Base-by-base conservation (phyloP, 2,797 vertebrate species). In the Manis crassicaudata region DNA sequence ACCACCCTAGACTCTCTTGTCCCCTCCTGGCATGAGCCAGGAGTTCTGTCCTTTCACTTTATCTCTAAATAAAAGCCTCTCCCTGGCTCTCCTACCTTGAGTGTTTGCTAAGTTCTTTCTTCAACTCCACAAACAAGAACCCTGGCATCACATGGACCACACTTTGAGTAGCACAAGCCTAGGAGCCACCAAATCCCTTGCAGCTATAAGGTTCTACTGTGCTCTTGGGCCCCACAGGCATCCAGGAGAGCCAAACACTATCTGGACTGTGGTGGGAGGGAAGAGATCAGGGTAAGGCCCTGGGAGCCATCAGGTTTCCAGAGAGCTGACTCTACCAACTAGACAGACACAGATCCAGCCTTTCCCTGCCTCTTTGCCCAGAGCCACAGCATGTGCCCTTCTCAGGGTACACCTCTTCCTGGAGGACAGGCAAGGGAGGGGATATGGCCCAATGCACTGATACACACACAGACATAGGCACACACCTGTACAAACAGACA, bases 341-440 rank as follows among this genome's bases (percentile, higher is more conserved):
- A 3, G n/a, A 54, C 4, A 9, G 81, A 60, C 8, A 9, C 5
- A 68, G 52, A 79, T 40, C 37, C 20, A 85, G 73, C 37, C 4
- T 8, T 32, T 1, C 2, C 25, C 14, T 16, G 4, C 0, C 12
- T 68, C 40, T 37, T 25, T 52, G n/a, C 63, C 2, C 7, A 5
- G 7, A 35, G 80, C 20, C 32, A 12, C 0, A 6, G 14, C 3
- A 43, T 7, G 32, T 54, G 46, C 4, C 62, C 4, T 5, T 25
- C n/a, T 88, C 32, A 29, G 63, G 82, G 35, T 23, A 27, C 46
- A 46, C 8, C 37, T 75, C 46, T 58, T 62, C 37, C 46, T 77
- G 73, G 58, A 91, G 54, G 43, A 77, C 50, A 11, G 14, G 5
- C 0, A 2, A n/a, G n/a, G 46, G 29, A 67, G 3, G 37, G 12